A percentile compares a stretch with the other conserved stretches of the same genome.
phyloP scores from a whole-genome alignment of 53 echinoderm and acorn worm genomes.

The Temnopleurus reevesii region DNA sequence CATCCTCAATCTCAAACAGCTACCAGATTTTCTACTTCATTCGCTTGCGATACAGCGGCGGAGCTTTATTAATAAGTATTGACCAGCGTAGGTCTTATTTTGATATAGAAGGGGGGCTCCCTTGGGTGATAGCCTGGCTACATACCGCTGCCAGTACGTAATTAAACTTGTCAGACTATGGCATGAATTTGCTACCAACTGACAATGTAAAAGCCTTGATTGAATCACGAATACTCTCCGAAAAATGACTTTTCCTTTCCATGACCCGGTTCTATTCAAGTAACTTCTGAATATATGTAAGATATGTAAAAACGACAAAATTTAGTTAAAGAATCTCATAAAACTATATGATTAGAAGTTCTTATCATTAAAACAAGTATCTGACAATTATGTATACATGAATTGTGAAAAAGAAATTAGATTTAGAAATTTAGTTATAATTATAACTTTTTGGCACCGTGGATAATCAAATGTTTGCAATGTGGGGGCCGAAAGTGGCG shows the following conservation, averaged over 20 bases:
- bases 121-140: slow-evolving; percentile 2
- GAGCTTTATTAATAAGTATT: slow-evolving; percentile 54
- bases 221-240: not conserved
- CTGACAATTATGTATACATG: too few species aligned
- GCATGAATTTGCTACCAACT: slow-evolving; percentile 9
- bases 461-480: too few species aligned
- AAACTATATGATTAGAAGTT: too few species aligned
- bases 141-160: slow-evolving; percentile 19
- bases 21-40: slow-evolving; percentile 9
- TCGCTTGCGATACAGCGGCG: slow-evolving; percentile 1
- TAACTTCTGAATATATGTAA: too few species aligned
- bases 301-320: too few species aligned
- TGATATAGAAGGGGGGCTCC: slow-evolving; percentile 12
- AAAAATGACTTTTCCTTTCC: not conserved
- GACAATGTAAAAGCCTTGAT: not conserved
- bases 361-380: too few species aligned
- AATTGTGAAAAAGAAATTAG: too few species aligned
- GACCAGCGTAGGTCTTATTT: slow-evolving; percentile 40
- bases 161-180: slow-evolving; percentile 35
- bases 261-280: not conserved
- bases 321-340: too few species aligned
- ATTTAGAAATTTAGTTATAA: too few species aligned
- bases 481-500: too few species aligned
- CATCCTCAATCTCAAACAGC: not conserved
- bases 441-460: too few species aligned